Base-by-base conservation (phyloP, 2,113 vertebrate genomes). In the Eublepharis macularius region DNA sequence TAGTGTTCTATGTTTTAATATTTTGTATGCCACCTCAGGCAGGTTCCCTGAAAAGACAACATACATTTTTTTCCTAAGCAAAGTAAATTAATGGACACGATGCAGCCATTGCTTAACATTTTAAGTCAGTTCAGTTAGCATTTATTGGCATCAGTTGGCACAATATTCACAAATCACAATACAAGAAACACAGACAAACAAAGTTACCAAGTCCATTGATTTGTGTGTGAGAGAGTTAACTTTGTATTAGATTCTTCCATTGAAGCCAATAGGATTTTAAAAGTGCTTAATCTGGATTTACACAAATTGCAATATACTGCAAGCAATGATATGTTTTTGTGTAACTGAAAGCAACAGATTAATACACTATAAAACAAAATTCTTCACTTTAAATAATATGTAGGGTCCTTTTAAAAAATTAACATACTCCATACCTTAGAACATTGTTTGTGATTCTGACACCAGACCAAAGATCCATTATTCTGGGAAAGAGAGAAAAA, bases 401-500 rank as follows among this genome's bases (percentile, higher is more conserved):
- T 0, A 6, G 10, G 3, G 0, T 26, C 26, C 21, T 47, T 29
- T 29, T 0, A 0, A 1, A 12, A 69, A 11, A 32, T 5, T 2
- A 49, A 6, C n/a, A n/a, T n/a, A 51, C 0, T 14, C 85, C 92
- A 13, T 98, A 99, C 98, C 98, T 99, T 99, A 84, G 98, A 98
- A 96, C 98, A 99, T 47, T 99, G 98, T 94, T 99, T 99, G 95
- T 99, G 98, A 96, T 98, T 98, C 97, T 98, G 98, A 94, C 98
- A 99, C 98, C 98, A 99, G 85, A 97, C 96, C 97, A 99, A 96
- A 68, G 98, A 99, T 41, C 98, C 98, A 83, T 99, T 99, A 95
- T 98, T 98, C 98, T 99, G 97, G 47, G 88, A 87, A 60, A 14
- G 79, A 91, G 93, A 88, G 86, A 41, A 34, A 80, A 34, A 49